Evolutionary conservation across 2,888 invertebrate species (phyloP), one percentile per base, ranked within the genome.

Genomic region (Schrankia costaestrigalis): DNA sequence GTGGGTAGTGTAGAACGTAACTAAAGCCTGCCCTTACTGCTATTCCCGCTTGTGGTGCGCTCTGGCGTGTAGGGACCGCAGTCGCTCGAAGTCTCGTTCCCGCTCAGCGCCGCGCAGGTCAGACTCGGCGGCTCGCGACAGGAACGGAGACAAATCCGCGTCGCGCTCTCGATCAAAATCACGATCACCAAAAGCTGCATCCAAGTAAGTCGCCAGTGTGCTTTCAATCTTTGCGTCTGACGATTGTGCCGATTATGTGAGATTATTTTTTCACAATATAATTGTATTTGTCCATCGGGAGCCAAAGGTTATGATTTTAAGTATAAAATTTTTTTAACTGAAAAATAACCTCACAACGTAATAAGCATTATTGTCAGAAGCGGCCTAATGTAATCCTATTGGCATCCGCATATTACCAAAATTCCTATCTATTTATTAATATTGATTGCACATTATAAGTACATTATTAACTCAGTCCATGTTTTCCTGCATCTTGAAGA

Each of bases 131-230:
- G 55, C 56, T 29, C 56, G 61, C 27, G 45, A 71, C 35, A 62
- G 72, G 49, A 77, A 78, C 47, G 77, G 75, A 3, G 61, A 58
- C 46, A 58, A 69, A 30, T 74, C 78, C 0, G 46, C 58, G 0
- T 73, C 78, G 23, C 56, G 79, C 11, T 76, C 78, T 32, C 56
- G 79, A 10, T 76, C 78, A 32, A 90, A 90, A 57, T 90, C 91
- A 12, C 81, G 89, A 36, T 90, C 90, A 46, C 86, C 89, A 59
- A 72, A 71, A 52, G 60, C 69, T 19, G 57, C 58, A 3, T 69
- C 75, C 64, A 80, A 80, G 83, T 83, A 67, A 82, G 81, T 82
- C 30, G 1, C 12, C 28, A 25, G 54, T 73, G 76, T 74, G 76
- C 79, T 67, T 54, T 74, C 77, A 75, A 76, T 75, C 41, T 25